Evolutionary conservation across 1,140 invertebrate species (phyloP).

Genomic region (Halesus radiatus): DNA sequence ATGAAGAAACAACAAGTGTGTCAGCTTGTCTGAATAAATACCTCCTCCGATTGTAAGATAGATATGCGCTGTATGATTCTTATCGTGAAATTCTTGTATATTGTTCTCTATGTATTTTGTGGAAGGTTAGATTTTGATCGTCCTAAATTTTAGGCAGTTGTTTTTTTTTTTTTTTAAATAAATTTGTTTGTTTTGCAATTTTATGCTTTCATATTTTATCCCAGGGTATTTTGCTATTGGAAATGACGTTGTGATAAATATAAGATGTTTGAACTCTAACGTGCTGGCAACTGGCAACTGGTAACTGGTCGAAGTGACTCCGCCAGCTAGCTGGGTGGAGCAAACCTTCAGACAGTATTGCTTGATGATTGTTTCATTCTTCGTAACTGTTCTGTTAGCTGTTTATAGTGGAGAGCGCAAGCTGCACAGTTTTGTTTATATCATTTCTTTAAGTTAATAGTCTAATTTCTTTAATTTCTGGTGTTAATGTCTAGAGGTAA

Average conservation of each 20-base stretch:
- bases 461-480: constrained; percentile 48
- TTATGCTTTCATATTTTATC: constrained; percentile 46
- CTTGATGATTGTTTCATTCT: background rate
- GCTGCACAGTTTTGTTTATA: constrained; percentile 32
- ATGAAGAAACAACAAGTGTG: constrained; percentile 33
- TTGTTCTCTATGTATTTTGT: constrained; percentile 11
- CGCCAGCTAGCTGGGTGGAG: no score
- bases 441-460: constrained; percentile 51
- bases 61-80: background rate
- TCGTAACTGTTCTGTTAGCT: background rate
- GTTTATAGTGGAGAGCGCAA: constrained; percentile 16
- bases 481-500: constrained; percentile 52
- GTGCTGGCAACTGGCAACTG: background rate
- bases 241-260: constrained; percentile 32
- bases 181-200: constrained; percentile 35
- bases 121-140: constrained; percentile 19
- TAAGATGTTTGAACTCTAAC: constrained; percentile 2
- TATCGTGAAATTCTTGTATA: background rate
- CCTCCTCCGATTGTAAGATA: constrained; percentile 6
- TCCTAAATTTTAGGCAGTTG: constrained; percentile 25
- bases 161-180: constrained; percentile 30
- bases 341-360: no score
- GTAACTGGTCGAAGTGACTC: no score
- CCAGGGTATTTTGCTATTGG: constrained; percentile 38
- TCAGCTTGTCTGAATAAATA: constrained; percentile 33